Evolutionary conservation across 2,888 invertebrate species (phyloP).

Genomic region (Chouioia cunea): DNA sequence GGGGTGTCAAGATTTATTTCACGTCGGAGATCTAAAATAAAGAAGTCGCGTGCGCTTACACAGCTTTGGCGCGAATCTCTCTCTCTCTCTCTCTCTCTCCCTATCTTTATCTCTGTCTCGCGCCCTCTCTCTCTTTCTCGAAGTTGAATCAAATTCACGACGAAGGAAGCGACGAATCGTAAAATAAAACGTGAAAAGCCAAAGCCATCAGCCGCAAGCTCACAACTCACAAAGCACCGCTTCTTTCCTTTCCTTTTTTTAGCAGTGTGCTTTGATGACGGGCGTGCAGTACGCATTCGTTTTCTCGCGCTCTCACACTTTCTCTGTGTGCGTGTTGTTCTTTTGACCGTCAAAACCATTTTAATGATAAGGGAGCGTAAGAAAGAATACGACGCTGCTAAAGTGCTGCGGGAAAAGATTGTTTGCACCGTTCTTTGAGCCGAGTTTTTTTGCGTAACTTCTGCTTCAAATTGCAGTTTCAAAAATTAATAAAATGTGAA

Average conservation of each 20-base stretch:
- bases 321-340: not conserved
- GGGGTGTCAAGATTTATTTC: constrained; percentile 20
- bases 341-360: constrained; percentile 23
- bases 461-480: too few species aligned
- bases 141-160: constrained; percentile 57
- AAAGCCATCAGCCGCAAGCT: constrained; percentile 14
- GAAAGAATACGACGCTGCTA: not conserved
- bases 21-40: not conserved
- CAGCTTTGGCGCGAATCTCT: too few species aligned
- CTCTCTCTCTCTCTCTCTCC: constrained; percentile 41
- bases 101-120: too few species aligned
- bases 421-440: too few species aligned
- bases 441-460: too few species aligned
- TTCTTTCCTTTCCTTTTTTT: constrained; percentile 8
- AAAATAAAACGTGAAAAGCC: constrained; percentile 53
- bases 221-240: constrained; percentile 16
- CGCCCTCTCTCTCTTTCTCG: constrained; percentile 42
- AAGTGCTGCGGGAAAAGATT: too few species aligned
- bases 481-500: too few species aligned
- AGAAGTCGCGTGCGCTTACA: not conserved
- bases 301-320: constrained; percentile 2
- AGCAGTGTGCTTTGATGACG: constrained; percentile 4
- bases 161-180: constrained; percentile 57
- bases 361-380: constrained; percentile 25
- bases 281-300: not conserved